A percentile compares a stretch with the other conserved stretches of the same genome.
Evolutionary conservation across 2,888 invertebrate species (phyloP).

Genomic region (Ommatoiulus sabulosus): DNA sequence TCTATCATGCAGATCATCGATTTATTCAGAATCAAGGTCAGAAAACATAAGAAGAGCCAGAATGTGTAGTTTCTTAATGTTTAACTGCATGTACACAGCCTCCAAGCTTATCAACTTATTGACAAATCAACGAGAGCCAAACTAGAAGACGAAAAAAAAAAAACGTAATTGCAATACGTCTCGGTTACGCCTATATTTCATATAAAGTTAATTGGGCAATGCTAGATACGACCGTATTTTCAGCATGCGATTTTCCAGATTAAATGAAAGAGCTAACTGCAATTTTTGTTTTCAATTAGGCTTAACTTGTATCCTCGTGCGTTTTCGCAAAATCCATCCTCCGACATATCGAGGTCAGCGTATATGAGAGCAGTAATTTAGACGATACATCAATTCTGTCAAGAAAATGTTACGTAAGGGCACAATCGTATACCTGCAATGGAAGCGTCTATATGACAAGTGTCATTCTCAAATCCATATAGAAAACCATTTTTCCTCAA

Average conservation of each 20-base stretch:
- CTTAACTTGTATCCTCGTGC: slow-evolving; percentile 9
- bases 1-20: background rate
- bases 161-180: background rate
- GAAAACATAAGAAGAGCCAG: background rate
- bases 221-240: background rate
- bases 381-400: slow-evolving; percentile 35
- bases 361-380: slow-evolving; percentile 13
- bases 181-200: slow-evolving; percentile 25
- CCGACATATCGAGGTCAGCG: background rate
- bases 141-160: background rate
- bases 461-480: background rate
- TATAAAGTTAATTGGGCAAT: slow-evolving; percentile 41
- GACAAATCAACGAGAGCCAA: slow-evolving; percentile 18
- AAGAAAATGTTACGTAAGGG: slow-evolving; percentile 9
- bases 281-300: slow-evolving; percentile 48
- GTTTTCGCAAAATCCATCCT: slow-evolving; percentile 37
- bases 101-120: background rate
- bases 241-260: slow-evolving; percentile 38
- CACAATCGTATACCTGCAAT: slow-evolving; percentile 9
- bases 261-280: slow-evolving; percentile 45
- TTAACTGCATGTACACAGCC: background rate
- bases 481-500: background rate
- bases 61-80: background rate
- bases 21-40: background rate
- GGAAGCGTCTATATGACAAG: background rate